These are phyloP conservation scores for Syngnathoides biaculeatus DNA, from an alignment of 2,113 vertebrate genomes.

Conservation along the genomic window DNA sequence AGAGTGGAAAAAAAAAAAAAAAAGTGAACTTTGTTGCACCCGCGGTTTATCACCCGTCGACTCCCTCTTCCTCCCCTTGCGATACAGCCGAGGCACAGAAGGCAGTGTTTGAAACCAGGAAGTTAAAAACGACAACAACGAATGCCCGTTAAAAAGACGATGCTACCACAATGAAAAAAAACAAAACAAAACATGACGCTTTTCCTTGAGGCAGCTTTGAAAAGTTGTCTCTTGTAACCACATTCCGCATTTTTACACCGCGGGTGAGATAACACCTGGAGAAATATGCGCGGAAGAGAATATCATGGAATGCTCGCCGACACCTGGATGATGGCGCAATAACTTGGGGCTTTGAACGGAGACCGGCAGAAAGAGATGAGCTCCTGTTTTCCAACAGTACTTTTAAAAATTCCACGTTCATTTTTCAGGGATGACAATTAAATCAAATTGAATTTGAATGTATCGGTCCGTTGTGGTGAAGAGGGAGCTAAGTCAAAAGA, in stretches of 20 bases:
- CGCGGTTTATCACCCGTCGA: background rate
- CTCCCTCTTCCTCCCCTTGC: slow-evolving; percentile 15
- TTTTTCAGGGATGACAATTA: background rate
- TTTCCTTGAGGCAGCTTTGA: background rate
- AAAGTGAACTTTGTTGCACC: background rate
- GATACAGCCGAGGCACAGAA: slow-evolving; percentile 2
- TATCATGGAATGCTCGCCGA: slow-evolving; percentile 1
- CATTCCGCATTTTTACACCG: slow-evolving; percentile 4
- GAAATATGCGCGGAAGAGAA: background rate
- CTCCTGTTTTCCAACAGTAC: background rate
- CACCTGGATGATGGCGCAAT: background rate
- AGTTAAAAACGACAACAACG: too few species aligned
- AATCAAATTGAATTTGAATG: too few species aligned
- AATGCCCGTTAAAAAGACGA: background rate
- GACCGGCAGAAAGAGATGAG: background rate
- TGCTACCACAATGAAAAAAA: background rate
- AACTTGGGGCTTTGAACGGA: background rate
- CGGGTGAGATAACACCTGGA: background rate
- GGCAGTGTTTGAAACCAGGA: background rate
- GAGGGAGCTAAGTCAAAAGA: too few species aligned
- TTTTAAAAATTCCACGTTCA: background rate
- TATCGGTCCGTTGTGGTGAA: too few species aligned
- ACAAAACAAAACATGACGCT: background rate
- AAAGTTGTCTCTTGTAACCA: background rate
- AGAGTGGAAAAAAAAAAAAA: too few species aligned